Percentiles rank a stretch among this genome's conserved stretches.
These are phyloP conservation scores for Radopholus similis DNA, from an alignment of 1,140 invertebrate genomes.

Conservation along the genomic window DNA sequence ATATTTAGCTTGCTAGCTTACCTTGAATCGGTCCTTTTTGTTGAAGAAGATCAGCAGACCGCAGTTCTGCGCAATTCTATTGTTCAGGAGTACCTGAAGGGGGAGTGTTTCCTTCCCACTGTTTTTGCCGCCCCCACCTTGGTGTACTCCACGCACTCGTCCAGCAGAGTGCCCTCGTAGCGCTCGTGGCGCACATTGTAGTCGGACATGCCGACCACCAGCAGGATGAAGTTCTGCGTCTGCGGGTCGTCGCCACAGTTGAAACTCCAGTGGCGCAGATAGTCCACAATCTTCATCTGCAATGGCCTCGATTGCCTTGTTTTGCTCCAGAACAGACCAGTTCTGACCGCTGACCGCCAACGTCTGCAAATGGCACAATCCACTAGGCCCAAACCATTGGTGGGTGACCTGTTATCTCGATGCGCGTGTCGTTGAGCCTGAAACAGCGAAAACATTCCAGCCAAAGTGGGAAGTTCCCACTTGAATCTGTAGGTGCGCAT, in stretches of 20 bases:
- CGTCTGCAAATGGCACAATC: constrained; percentile 37
- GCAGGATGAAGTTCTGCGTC: constrained; percentile 40
- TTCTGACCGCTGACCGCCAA: constrained; percentile 45
- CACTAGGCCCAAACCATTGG: constrained; percentile 42
- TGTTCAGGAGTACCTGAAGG: constrained; percentile 51
- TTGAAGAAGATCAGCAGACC: too few relatives aligned
- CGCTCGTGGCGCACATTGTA: constrained; percentile 45
- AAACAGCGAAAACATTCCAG: too few relatives aligned
- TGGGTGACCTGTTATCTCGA: too few relatives aligned
- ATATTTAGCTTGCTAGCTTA: constrained; percentile 40
- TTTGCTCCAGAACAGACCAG: constrained; percentile 14
- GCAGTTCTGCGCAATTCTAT: too few relatives aligned
- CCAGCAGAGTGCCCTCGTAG: constrained; percentile 41
- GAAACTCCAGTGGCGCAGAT: constrained; percentile 35
- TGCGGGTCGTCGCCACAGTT: constrained; percentile 22
- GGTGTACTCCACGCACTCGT: constrained; percentile 37
- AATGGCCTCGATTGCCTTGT: too few relatives aligned
- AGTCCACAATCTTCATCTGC: constrained; percentile 42
- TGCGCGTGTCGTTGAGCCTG: too few relatives aligned
- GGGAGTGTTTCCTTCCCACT: constrained; percentile 42
- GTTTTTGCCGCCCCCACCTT: constrained; percentile 40
- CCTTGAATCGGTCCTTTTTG: too few relatives aligned
- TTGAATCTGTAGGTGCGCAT: too few relatives aligned
- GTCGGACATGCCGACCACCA: constrained; percentile 47
- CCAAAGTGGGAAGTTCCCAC: too few relatives aligned